Conservation (phyloP, 2,888 invertebrate genomes). For the Pocota personata region DNA sequence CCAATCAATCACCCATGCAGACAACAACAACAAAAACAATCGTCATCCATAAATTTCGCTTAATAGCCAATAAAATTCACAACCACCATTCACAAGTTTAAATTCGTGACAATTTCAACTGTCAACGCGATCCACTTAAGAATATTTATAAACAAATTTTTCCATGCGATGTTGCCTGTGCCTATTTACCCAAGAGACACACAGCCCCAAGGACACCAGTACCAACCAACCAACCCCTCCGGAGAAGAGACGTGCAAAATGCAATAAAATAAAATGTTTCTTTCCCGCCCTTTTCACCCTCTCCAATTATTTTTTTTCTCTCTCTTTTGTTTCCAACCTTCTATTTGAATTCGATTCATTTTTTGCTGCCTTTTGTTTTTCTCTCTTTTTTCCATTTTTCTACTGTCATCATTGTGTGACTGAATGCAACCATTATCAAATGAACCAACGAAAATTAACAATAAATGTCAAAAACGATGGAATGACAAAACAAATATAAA, state of each 20-base stretch:
- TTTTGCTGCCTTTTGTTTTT: conserved; percentile 38
- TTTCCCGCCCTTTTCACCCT: neutral
- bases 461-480: conserved; percentile 66
- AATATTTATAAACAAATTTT: conserved; percentile 73
- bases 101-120: conserved; percentile 72
- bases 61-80: conserved; percentile 73
- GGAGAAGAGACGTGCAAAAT: conserved; percentile 33
- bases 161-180: conserved; percentile 39
- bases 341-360: conserved; percentile 62
- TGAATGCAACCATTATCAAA: conserved; percentile 53
- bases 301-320: neutral
- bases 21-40: conserved; percentile 53
- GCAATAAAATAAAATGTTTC: conserved; percentile 63
- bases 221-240: neutral
- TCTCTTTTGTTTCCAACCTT: conserved; percentile 29
- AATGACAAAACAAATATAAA: conserved; percentile 53
- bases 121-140: conserved; percentile 74
- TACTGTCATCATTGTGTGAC: conserved; percentile 29
- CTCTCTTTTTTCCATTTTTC: neutral
- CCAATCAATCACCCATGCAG: conserved; percentile 58
- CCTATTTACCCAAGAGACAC: conserved; percentile 9
- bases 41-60: conserved; percentile 67
- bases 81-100: conserved; percentile 68
- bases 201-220: conserved; percentile 4
- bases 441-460: conserved; percentile 50